Evolutionary conservation across 1,140 invertebrate genomes (phyloP).

Genomic region (Orius insidiosus): DNA sequence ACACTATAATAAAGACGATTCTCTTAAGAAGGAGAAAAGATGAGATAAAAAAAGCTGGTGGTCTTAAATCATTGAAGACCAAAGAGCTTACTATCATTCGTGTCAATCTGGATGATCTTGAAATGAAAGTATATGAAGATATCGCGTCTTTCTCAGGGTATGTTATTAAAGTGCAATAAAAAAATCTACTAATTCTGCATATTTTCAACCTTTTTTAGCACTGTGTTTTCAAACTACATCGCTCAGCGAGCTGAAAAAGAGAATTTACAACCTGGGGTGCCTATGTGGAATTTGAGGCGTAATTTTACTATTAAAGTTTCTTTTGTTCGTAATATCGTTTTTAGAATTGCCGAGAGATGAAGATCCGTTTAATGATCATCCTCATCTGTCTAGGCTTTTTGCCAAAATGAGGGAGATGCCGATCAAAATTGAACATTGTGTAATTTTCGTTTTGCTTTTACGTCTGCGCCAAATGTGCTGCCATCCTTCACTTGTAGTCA

Average conservation of each 20-base stretch:
- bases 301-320: too few species aligned
- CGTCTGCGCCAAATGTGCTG: slow-evolving; percentile 74
- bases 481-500: slow-evolving; percentile 62
- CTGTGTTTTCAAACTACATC: slow-evolving; percentile 55
- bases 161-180: too few species aligned
- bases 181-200: too few species aligned
- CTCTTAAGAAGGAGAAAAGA: slow-evolving; percentile 71
- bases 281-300: slow-evolving; percentile 18
- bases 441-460: slow-evolving; percentile 67
- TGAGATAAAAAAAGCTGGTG: slow-evolving; percentile 43
- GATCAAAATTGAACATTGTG: slow-evolving; percentile 42
- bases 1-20: slow-evolving; percentile 59
- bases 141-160: slow-evolving; percentile 21
- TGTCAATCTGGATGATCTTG: slow-evolving; percentile 44
- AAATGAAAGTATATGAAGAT: slow-evolving; percentile 62
- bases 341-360: background rate
- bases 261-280: slow-evolving; percentile 22
- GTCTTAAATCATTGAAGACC: slow-evolving; percentile 41
- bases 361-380: slow-evolving; percentile 26
- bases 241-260: slow-evolving; percentile 51
- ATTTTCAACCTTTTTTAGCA: slow-evolving; percentile 33
- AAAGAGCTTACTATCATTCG: slow-evolving; percentile 36
- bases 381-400: slow-evolving; percentile 30
- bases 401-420: slow-evolving; percentile 37
- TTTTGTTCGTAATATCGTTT: too few species aligned